Conservation (phyloP, 2,113 vertebrate genomes). For the Dolichallabes microphthalmus region DNA sequence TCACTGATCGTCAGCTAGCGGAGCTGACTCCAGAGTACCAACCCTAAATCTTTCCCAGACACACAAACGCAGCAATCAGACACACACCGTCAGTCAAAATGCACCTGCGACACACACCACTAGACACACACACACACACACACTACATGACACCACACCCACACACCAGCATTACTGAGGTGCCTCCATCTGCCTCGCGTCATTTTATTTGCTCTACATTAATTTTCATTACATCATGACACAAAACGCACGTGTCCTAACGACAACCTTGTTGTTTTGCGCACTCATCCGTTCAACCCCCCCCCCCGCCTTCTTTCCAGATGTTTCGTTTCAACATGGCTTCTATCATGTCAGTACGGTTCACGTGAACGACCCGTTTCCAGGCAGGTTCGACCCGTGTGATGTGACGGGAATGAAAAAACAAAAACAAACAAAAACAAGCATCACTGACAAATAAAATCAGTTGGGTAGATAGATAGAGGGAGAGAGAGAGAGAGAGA, state of each 20-base stretch:
- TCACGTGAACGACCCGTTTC: conserved; percentile 32
- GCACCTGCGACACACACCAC: not conserved
- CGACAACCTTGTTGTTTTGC: not conserved
- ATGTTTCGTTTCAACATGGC: not conserved
- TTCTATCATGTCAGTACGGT: conserved; percentile 23
- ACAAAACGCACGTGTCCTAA: conserved; percentile 3
- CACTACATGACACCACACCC: conserved; percentile 2
- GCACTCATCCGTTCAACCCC: not conserved
- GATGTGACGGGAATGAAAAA: conserved; percentile 31
- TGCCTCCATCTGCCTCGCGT: not conserved
- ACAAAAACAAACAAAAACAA: conserved; percentile 3
- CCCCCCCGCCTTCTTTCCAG: conserved; percentile 5
- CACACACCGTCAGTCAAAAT: not conserved
- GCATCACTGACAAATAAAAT: not conserved
- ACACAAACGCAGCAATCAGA: conserved; percentile 8
- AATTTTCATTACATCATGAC: conserved; percentile 14
- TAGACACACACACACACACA: not conserved
- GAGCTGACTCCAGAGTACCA: not conserved
- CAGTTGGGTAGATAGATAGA: conserved; percentile 21
- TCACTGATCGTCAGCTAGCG: too few species aligned
- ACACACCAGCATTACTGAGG: not conserved
- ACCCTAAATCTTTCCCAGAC: not conserved
- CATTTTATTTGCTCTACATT: not conserved
- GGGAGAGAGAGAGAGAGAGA: conserved; percentile 32
- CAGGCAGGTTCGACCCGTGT: conserved; percentile 8